These are phyloP conservation scores for Pandemis corylana DNA, from an alignment of 2,888 invertebrate species.

Conservation along the genomic window DNA sequence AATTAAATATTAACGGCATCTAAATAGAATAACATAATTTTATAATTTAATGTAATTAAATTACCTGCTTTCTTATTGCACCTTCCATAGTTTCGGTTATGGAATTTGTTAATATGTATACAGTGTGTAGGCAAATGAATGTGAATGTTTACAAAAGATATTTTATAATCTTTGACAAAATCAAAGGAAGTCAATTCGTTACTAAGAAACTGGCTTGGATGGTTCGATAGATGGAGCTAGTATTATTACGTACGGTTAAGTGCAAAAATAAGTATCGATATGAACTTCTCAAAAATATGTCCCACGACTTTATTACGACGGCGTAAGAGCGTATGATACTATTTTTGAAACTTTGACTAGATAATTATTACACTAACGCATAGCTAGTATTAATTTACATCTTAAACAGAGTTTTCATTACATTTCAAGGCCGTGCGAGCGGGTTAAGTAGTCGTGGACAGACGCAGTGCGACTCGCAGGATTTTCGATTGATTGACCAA, in stretches of 20 bases:
- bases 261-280: no score
- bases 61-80: background rate
- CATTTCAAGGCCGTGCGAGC: no score
- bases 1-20: slow-evolving; percentile 11
- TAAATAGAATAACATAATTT: background rate
- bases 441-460: no score
- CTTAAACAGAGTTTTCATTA: no score
- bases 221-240: background rate
- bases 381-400: no score
- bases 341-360: no score
- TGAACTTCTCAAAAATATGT: no score
- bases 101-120: background rate
- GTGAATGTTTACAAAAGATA: slow-evolving; percentile 18
- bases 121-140: slow-evolving; percentile 10
- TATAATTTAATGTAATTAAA: background rate
- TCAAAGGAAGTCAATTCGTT: slow-evolving; percentile 4
- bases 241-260: background rate
- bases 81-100: slow-evolving; percentile 1
- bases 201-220: background rate
- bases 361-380: no score
- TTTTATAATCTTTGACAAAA: slow-evolving; percentile 12
- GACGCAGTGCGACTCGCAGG: no score
- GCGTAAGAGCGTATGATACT: no score
- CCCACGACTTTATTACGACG: no score
- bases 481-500: no score